These are phyloP conservation scores for Tragelaphus imberbis DNA, from an alignment of 2,113 vertebrate genomes.

Conservation along the genomic window DNA sequence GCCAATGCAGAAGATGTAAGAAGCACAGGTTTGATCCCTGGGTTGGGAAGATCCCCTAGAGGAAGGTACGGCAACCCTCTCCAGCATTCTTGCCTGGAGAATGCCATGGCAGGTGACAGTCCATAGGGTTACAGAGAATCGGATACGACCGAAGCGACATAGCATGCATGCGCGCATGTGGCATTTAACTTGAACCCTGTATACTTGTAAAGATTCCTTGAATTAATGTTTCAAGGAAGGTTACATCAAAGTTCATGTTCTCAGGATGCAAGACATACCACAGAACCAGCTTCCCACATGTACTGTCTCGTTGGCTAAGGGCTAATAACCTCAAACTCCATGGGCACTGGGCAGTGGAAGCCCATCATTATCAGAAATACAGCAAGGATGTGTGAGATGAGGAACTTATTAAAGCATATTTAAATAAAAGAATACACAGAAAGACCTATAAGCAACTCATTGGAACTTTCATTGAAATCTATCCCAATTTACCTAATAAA, in stretches of 20 bases:
- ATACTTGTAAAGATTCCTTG: background rate
- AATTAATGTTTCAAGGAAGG: background rate
- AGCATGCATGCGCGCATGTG: accelerated
- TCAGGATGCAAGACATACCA: background rate
- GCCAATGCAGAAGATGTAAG: background rate
- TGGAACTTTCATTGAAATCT: background rate
- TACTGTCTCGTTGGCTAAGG: background rate
- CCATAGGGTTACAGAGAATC: background rate
- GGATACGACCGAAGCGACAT: accelerated
- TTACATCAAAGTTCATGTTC: background rate
- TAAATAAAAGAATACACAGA: background rate
- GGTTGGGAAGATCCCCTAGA: background rate
- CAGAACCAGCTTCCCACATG: background rate
- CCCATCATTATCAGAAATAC: background rate
- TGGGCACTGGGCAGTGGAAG: background rate
- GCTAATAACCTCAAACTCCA: background rate
- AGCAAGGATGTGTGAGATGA: background rate
- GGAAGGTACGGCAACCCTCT: background rate
- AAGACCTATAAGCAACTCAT: background rate
- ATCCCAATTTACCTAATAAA: background rate
- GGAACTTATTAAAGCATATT: background rate
- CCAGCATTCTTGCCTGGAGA: background rate
- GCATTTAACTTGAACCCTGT: background rate
- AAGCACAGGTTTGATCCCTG: background rate
- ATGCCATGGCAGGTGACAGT: background rate